Base-by-base conservation (phyloP, 2,113 vertebrate genomes). In the Tor tambroides region DNA sequence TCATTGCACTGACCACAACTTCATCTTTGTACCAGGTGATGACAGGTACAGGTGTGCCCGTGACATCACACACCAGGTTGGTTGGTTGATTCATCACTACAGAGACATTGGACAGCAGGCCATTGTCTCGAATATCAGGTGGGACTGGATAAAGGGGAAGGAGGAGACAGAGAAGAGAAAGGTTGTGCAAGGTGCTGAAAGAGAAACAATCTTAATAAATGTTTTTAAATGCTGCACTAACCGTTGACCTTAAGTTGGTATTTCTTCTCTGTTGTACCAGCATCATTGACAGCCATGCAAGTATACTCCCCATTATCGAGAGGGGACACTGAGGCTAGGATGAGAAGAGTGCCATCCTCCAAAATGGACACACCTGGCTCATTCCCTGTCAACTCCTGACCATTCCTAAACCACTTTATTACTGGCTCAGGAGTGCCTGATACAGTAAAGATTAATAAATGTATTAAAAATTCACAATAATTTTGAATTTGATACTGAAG, bases 211-310 rank as follows among this genome's bases (percentile, higher is more conserved):
- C 41, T 35, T 67, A 23, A 87, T 30, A 43, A 7, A 21, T 12
- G 10, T 10, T 21, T n/a, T 19, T 38, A 21, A n/a, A n/a, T 6
- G 26, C 15, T 21, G 26, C 15, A 83, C 86, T 95, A 93, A 99
- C 98, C 98, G 0, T 98, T 95, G 74, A 99, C 97, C 94, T 96
- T 98, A 61, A 99, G 96, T 83, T 95, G 96, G 63, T 99, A 99
- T 91, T 96, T 99, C 92, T 92, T 97, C 94, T 99, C 96, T 0
- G 96, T 96, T 86, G 96, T 96, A 67, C 98, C 98, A 3, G 96
- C 98, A 88, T 99, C 98, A 10, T 98, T 99, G 88, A 92, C 89
- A 8, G 98, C 98, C 35, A 96, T 92, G 17, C 98, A 99, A 74
- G 96, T 89, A 28, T 99, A 99, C 17, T 99, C 97, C 28, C 98